Conservation (phyloP, 1,140 invertebrate species). For the Magallana ariakensis region DNA sequence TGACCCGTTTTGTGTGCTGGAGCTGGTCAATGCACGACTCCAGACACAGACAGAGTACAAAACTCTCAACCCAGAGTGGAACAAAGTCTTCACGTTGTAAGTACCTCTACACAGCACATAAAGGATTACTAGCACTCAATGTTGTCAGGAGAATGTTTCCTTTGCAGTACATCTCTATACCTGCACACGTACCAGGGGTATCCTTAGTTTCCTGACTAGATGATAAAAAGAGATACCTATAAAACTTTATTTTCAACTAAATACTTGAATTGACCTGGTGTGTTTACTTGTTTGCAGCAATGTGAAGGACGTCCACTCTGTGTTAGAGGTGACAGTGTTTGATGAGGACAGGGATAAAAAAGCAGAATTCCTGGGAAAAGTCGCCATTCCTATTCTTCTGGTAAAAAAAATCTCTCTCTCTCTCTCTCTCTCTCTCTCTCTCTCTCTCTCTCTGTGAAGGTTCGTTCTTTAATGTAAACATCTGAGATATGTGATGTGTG, state of each 20-base stretch:
- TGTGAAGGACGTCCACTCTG: slow-evolving; percentile 97
- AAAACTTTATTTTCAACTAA: no score
- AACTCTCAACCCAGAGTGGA: slow-evolving; percentile 97
- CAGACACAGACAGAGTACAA: slow-evolving; percentile 99
- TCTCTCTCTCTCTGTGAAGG: no score
- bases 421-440: no score
- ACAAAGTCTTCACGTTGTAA: slow-evolving; percentile 99
- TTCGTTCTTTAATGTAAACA: no score
- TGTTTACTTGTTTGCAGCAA: slow-evolving; percentile 84
- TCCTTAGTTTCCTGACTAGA: no score
- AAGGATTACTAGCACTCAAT: no score
- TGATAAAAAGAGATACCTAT: no score
- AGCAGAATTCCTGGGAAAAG: slow-evolving; percentile 97
- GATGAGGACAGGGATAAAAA: slow-evolving; percentile 99
- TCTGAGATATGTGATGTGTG: no score
- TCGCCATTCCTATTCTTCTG: slow-evolving; percentile 90
- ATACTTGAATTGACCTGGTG: no score
- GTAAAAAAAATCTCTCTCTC: slow-evolving; percentile 67
- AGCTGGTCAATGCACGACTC: slow-evolving; percentile 94
- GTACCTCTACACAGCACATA: slow-evolving; percentile 74
- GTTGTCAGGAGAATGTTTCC: no score
- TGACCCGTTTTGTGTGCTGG: slow-evolving; percentile 98
- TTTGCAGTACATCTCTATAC: no score
- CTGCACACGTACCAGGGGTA: no score
- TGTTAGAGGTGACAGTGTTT: slow-evolving; percentile 97